phyloP scores from a whole-genome alignment of 2,888 invertebrate genomes.

The Atethmia centrago region DNA sequence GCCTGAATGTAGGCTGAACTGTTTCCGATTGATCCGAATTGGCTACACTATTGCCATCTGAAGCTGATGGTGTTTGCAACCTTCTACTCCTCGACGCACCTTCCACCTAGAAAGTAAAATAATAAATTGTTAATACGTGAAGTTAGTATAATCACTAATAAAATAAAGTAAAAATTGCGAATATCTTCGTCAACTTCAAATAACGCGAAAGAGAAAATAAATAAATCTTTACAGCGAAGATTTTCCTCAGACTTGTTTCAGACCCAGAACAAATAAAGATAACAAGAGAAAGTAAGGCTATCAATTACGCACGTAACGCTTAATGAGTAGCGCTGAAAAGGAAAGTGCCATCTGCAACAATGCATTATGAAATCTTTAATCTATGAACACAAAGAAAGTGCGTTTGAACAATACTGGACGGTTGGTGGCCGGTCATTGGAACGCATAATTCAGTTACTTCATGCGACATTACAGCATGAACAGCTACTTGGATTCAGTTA shows the following conservation, averaged over 20 bases:
- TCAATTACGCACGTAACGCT: conserved; percentile 63
- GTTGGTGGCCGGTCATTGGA: conserved; percentile 71
- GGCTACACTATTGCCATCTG: conserved; percentile 71
- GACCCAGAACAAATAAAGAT: conserved; percentile 39
- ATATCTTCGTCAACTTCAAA: not conserved
- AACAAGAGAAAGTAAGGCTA: conserved; percentile 56
- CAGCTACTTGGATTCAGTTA: conserved; percentile 15
- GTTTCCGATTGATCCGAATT: conserved; percentile 71
- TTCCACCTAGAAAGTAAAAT: conserved; percentile 78
- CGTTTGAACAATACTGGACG: conserved; percentile 80
- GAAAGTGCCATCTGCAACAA: conserved; percentile 66
- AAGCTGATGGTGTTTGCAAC: conserved; percentile 71
- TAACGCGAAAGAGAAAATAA: conserved; percentile 4
- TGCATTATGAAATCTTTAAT: conserved; percentile 66
- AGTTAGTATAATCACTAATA: not conserved
- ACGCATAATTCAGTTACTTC: conserved; percentile 72
- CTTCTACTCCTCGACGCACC: conserved; percentile 78
- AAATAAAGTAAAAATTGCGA: not conserved
- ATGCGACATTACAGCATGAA: conserved; percentile 69
- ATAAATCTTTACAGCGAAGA: conserved; percentile 20
- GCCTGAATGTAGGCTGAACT: conserved; percentile 75
- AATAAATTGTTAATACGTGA: not conserved
- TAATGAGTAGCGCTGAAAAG: conserved; percentile 62
- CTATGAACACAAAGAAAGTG: conserved; percentile 72
- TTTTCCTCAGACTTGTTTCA: conserved; percentile 29